These are phyloP conservation scores for Anser brachyrhynchus DNA, from an alignment of 2,113 vertebrate genomes.

Conservation along the genomic window DNA sequence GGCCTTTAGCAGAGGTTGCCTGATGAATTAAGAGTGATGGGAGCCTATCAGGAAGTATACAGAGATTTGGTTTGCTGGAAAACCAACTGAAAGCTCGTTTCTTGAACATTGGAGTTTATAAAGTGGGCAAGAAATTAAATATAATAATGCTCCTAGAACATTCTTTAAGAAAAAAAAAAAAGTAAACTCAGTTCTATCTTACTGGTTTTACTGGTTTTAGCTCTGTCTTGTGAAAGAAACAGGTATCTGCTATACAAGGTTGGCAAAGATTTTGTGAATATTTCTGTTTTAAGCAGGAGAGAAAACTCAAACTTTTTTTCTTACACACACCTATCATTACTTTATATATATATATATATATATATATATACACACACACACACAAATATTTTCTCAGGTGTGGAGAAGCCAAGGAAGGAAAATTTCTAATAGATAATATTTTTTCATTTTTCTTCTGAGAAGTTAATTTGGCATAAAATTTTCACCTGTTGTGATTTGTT, in stretches of 20 bases:
- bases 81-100: not conserved
- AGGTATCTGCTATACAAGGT: accelerated
- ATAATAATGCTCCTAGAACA: not conserved
- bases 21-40: not conserved
- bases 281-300: not conserved
- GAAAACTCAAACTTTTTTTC: not conserved
- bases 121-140: not conserved
- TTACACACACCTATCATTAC: not conserved
- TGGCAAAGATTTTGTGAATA: not conserved
- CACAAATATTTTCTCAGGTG: not conserved
- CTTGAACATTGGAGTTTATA: not conserved
- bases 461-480: not conserved
- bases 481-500: not conserved
- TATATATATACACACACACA: not conserved
- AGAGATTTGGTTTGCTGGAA: not conserved
- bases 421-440: not conserved
- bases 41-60: not conserved
- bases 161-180: not conserved
- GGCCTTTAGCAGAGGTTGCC: not conserved
- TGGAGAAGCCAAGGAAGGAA: not conserved
- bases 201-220: not conserved
- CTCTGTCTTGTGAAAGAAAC: not conserved
- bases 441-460: not conserved
- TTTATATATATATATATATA: not conserved
- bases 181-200: accelerated